Percentiles rank a stretch among this genome's conserved stretches.
phyloP scores from a whole-genome alignment of 2,888 invertebrate genomes.

The Psylliodes chrysocephalus region DNA sequence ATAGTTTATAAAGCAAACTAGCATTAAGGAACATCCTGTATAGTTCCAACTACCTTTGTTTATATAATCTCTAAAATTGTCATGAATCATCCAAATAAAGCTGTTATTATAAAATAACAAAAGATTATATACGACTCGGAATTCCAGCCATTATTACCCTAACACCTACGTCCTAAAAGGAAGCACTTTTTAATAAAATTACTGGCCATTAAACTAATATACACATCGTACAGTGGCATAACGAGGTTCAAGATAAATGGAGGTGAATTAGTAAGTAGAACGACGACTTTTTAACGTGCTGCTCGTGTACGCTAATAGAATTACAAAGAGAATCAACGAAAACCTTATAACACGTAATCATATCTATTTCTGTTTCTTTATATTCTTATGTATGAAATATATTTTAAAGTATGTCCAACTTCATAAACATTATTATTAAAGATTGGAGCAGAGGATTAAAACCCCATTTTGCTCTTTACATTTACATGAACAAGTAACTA shows the following conservation, averaged over 20 bases:
- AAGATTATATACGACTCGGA: not conserved
- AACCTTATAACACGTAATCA: slow-evolving; percentile 4
- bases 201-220: slow-evolving; percentile 28
- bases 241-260: slow-evolving; percentile 26
- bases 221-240: slow-evolving; percentile 15
- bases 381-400: no score
- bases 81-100: no score
- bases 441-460: no score
- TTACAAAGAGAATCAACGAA: slow-evolving; percentile 21
- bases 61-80: no score
- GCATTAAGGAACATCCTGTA: no score
- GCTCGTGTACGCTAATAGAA: slow-evolving; percentile 18
- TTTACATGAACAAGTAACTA: no score
- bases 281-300: slow-evolving; percentile 26
- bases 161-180: slow-evolving; percentile 29
- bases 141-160: slow-evolving; percentile 9
- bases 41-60: no score
- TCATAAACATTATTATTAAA: no score
- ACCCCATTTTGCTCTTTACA: no score
- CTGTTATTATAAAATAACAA: not conserved
- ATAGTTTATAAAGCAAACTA: no score
- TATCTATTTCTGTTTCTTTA: slow-evolving; percentile 15
- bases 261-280: slow-evolving; percentile 33
- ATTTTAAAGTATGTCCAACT: no score
- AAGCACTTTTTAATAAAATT: slow-evolving; percentile 32